phyloP scores from a whole-genome alignment of 2,797 vertebrate genomes.

The Pangasius macronema region DNA sequence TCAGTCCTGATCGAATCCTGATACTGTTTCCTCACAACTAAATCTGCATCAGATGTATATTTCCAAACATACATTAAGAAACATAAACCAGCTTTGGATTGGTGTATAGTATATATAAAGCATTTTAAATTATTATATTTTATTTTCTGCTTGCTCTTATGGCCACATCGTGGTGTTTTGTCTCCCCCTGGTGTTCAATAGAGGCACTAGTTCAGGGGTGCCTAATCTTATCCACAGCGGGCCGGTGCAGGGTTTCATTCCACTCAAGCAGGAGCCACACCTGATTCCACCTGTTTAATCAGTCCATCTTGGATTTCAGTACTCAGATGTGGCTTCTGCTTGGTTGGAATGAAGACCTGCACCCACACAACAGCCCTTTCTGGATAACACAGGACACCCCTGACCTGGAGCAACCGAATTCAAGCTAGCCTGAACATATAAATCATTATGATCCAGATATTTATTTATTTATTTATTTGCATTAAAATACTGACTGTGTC shows the following conservation, averaged over 20 bases:
- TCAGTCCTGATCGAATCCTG: background rate
- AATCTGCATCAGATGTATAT: background rate
- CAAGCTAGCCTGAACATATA: background rate
- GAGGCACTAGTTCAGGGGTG: background rate
- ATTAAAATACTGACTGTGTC: background rate
- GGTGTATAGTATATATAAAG: background rate
- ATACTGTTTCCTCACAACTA: background rate
- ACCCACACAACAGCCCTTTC: too few species aligned
- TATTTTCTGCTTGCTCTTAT: background rate
- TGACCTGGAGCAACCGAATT: background rate
- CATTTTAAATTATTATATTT: background rate
- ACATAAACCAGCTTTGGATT: background rate
- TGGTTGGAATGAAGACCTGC: too few species aligned
- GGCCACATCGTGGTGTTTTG: constrained; percentile 5
- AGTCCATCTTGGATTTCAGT: too few species aligned
- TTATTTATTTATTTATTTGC: background rate
- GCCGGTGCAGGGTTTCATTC: too few species aligned
- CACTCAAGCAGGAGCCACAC: too few species aligned
- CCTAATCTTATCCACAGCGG: too few species aligned
- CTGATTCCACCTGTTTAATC: too few species aligned
- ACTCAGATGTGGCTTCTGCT: too few species aligned
- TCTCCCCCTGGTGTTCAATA: constrained; percentile 36
- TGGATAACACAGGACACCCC: too few species aligned
- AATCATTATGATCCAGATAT: background rate
- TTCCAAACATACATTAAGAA: background rate